Evolutionary conservation across 2,113 vertebrate species (phyloP).

Genomic region (Guaruba guarouba): DNA sequence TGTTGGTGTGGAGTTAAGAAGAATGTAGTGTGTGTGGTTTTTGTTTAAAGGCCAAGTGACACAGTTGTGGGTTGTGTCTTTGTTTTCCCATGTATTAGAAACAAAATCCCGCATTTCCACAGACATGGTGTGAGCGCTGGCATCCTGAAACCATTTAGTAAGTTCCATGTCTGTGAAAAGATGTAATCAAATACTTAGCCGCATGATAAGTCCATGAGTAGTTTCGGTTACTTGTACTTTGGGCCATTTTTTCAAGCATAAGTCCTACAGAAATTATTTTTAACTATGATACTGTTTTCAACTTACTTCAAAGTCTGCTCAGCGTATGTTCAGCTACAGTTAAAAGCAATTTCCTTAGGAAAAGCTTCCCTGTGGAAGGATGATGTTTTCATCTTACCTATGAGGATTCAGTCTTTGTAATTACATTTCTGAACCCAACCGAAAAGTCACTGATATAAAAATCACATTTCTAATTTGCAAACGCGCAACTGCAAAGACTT

Average conservation of each 20-base stretch:
- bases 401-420: not conserved
- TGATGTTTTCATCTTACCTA: not conserved
- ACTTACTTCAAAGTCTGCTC: not conserved
- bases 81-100: not conserved
- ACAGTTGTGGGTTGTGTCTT: not conserved
- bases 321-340: not conserved
- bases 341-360: not conserved
- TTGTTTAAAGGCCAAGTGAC: not conserved
- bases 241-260: not conserved
- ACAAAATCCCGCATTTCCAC: not conserved
- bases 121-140: not conserved
- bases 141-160: not conserved
- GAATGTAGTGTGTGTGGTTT: not conserved
- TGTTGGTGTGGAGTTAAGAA: not conserved
- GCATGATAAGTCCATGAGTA: not conserved
- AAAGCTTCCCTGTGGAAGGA: not conserved
- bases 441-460: not conserved
- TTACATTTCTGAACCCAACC: not conserved
- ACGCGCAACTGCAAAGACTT: not conserved
- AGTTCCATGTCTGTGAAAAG: not conserved
- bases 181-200: not conserved
- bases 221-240: not conserved
- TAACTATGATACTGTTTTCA: not conserved
- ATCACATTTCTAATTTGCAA: not conserved
- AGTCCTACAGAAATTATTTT: not conserved